Conservation (phyloP, 2,888 invertebrate species). For the Slavum lentiscoides region DNA sequence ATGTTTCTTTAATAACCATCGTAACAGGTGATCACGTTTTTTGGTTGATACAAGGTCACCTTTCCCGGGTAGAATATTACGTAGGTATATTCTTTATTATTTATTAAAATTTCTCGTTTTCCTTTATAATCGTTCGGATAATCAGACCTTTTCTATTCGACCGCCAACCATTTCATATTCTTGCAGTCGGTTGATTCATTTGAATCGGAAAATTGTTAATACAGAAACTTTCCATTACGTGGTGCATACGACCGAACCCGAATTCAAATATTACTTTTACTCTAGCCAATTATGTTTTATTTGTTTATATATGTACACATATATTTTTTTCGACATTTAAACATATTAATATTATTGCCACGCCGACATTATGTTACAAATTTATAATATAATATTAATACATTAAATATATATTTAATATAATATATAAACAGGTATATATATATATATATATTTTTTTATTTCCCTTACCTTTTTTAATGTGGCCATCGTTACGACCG, state of each 20-base stretch:
- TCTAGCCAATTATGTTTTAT: too few relatives aligned
- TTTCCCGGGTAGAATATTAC: slow-evolving; percentile 26
- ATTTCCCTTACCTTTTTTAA: slow-evolving; percentile 55
- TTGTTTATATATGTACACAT: too few relatives aligned
- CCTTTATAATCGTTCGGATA: slow-evolving; percentile 7
- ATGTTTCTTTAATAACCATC: slow-evolving; percentile 48
- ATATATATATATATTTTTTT: neutral
- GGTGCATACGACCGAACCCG: too few relatives aligned
- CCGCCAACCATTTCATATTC: neutral
- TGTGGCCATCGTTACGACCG: slow-evolving; percentile 57
- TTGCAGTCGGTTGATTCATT: neutral
- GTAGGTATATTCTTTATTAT: slow-evolving; percentile 20
- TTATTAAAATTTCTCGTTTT: slow-evolving; percentile 27
- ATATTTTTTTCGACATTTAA: too few relatives aligned
- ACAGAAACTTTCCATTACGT: neutral
- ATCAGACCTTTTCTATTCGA: slow-evolving; percentile 2
- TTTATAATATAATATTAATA: too few relatives aligned
- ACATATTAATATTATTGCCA: too few relatives aligned
- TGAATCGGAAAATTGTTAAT: neutral
- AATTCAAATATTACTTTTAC: too few relatives aligned
- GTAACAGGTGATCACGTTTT: slow-evolving; percentile 52
- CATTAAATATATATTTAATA: too few relatives aligned
- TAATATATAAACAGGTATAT: too few relatives aligned
- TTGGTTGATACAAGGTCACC: slow-evolving; percentile 42
- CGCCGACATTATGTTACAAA: too few relatives aligned